These are phyloP conservation scores for Triplophysa tibetana DNA, from an alignment of 2,113 vertebrate species.

Conservation along the genomic window DNA sequence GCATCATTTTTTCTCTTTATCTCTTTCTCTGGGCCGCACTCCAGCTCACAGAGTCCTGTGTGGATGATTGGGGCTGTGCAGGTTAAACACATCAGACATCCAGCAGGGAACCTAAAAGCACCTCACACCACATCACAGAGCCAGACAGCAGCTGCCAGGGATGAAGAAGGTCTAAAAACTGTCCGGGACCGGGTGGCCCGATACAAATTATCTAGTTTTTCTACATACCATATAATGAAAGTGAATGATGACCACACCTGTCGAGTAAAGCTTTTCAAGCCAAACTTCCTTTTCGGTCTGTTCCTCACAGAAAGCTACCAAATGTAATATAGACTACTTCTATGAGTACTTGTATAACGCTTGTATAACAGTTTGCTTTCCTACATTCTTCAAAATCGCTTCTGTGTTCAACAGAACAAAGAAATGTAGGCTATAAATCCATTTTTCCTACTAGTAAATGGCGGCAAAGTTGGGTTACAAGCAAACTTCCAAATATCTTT, in stretches of 20 bases:
- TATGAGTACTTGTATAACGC: too few relatives aligned
- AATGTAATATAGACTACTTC: too few relatives aligned
- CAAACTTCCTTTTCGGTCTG: too few relatives aligned
- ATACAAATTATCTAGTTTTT: neutral
- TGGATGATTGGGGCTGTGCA: slow-evolving; percentile 45
- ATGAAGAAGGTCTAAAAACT: neutral
- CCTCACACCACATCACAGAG: neutral
- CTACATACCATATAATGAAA: neutral
- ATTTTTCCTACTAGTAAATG: too few relatives aligned
- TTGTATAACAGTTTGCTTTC: too few relatives aligned
- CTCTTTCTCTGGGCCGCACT: slow-evolving; percentile 31
- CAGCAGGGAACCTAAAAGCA: neutral
- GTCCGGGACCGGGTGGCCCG: neutral
- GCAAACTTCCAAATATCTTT: too few relatives aligned
- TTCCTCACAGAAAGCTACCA: too few relatives aligned
- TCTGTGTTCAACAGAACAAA: too few relatives aligned
- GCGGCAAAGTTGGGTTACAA: too few relatives aligned
- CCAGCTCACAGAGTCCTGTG: slow-evolving; percentile 19
- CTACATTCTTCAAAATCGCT: too few relatives aligned
- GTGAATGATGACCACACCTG: neutral
- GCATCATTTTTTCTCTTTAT: neutral
- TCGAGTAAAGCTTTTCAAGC: too few relatives aligned
- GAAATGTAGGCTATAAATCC: too few relatives aligned
- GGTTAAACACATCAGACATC: slow-evolving; percentile 45
- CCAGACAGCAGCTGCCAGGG: slow-evolving; percentile 11